Evolutionary conservation across 2,113 vertebrate genomes (phyloP).

Genomic region (Sciurus niger): DNA sequence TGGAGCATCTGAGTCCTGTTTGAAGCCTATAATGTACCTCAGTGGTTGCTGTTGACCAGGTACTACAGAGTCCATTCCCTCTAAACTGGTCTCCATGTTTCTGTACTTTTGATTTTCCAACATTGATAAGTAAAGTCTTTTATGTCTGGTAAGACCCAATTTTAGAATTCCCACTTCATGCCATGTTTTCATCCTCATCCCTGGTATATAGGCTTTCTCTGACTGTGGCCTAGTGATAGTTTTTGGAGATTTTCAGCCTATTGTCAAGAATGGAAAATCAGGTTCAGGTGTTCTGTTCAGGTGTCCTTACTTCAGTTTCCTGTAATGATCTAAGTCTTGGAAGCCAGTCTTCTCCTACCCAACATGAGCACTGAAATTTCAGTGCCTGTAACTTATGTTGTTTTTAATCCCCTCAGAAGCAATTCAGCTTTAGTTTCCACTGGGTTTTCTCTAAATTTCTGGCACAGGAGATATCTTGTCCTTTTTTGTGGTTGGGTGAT

Average conservation of each 20-base stretch:
- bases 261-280: not conserved
- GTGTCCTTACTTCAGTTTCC: not conserved
- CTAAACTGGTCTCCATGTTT: not conserved
- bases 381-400: not conserved
- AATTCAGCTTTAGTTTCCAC: not conserved
- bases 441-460: conserved; percentile 36
- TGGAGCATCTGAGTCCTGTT: not conserved
- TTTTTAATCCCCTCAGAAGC: not conserved
- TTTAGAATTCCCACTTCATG: not conserved
- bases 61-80: not conserved
- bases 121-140: not conserved
- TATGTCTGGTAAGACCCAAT: not conserved
- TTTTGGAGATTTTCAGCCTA: not conserved
- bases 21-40: not conserved
- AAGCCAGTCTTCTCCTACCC: not conserved
- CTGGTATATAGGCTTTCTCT: not conserved
- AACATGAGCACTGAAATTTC: not conserved
- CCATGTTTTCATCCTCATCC: not conserved
- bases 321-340: not conserved
- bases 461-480: not conserved
- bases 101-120: not conserved
- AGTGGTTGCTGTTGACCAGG: not conserved
- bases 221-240: not conserved
- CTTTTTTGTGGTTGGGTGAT: conserved; percentile 52
- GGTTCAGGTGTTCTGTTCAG: not conserved